Evolutionary conservation across 2,113 vertebrate species (phyloP).

Genomic region (Rostratula benghalensis): DNA sequence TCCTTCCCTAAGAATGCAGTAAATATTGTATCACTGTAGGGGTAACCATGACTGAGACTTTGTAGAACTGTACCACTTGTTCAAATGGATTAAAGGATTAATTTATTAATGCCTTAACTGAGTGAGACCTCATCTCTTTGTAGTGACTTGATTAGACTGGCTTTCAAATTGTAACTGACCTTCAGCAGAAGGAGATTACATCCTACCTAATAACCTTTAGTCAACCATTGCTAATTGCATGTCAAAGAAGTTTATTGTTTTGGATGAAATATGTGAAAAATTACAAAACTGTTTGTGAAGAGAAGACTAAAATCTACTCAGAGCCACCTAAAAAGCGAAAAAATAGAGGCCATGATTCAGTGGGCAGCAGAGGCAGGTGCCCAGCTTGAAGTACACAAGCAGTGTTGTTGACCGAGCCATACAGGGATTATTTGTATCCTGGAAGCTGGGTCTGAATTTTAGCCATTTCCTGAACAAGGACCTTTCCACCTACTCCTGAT

Average conservation of each 20-base stretch:
- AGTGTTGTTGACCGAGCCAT: background rate
- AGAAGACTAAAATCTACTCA: background rate
- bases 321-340: background rate
- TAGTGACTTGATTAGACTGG: constrained; percentile 41
- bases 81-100: constrained; percentile 68
- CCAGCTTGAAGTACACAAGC: background rate
- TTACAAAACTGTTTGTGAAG: background rate
- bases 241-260: constrained; percentile 34
- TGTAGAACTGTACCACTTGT: constrained; percentile 17
- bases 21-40: constrained; percentile 2
- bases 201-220: constrained; percentile 42
- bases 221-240: constrained; percentile 18
- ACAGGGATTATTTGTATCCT: background rate
- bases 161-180: constrained; percentile 60
- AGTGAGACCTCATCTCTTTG: constrained; percentile 48
- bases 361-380: background rate
- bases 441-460: background rate
- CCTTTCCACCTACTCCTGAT: background rate
- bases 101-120: constrained; percentile 59
- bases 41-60: background rate
- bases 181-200: constrained; percentile 51
- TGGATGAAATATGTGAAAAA: constrained; percentile 1
- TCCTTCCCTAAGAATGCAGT: constrained; percentile 1
- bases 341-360: background rate
- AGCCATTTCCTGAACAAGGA: background rate